phyloP scores from a whole-genome alignment of 1,140 invertebrate species.

The Hesperophylax magnus region DNA sequence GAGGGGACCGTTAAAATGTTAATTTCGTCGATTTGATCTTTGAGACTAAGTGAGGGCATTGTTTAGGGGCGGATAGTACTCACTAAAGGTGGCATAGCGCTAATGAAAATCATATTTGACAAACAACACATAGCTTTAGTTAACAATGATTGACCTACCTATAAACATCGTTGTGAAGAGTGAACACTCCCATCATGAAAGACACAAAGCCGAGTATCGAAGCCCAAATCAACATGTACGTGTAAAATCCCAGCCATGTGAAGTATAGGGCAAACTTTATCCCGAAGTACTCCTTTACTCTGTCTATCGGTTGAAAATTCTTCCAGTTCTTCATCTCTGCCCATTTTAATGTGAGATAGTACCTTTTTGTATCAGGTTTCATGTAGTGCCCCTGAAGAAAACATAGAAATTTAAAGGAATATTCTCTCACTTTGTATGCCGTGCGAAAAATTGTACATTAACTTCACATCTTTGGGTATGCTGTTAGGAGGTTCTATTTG shows the following conservation, averaged over 20 bases:
- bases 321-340: constrained; percentile 84
- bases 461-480: no score
- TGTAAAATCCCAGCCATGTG: constrained; percentile 98
- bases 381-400: constrained; percentile 79
- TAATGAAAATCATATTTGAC: no score
- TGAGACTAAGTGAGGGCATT: background rate
- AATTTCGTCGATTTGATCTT: no score
- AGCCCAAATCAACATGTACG: constrained; percentile 89
- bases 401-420: background rate
- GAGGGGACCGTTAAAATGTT: no score
- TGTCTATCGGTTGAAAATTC: constrained; percentile 90
- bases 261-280: constrained; percentile 92
- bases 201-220: constrained; percentile 87
- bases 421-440: no score
- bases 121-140: no score
- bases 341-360: constrained; percentile 89
- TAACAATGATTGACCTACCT: constrained; percentile 67
- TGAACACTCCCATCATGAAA: constrained; percentile 85
- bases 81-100: no score
- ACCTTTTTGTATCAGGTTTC: constrained; percentile 77
- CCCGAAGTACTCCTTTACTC: constrained; percentile 91
- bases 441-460: no score
- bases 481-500: no score
- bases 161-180: constrained; percentile 79
- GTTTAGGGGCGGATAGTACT: background rate